Evolutionary conservation across 1,140 invertebrate genomes (phyloP).

Genomic region (Drosophila athabasca): DNA sequence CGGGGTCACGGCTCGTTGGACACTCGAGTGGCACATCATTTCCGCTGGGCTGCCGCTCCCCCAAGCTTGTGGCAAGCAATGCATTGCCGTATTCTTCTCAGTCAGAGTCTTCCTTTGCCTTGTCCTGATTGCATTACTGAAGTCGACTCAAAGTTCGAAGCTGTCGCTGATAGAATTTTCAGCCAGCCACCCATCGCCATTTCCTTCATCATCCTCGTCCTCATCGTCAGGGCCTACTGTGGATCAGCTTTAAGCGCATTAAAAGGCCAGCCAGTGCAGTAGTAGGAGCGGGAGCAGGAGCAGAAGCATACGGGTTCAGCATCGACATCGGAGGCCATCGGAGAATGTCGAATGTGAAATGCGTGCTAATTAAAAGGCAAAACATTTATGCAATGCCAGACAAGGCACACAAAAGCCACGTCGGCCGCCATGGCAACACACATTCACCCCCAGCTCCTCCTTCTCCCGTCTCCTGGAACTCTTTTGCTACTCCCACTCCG

Average conservation of each 20-base stretch:
- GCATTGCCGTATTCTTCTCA: not conserved
- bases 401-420: conserved; percentile 55
- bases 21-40: conserved; percentile 72
- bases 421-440: conserved; percentile 75
- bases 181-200: conserved; percentile 31
- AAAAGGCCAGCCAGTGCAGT: conserved; percentile 16
- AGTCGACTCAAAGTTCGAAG: conserved; percentile 21
- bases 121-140: conserved; percentile 59
- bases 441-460: conserved; percentile 11
- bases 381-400: conserved; percentile 76
- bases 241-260: conserved; percentile 68
- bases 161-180: conserved; percentile 69
- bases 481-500: not conserved
- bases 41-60: conserved; percentile 37
- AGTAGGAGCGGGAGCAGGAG: not conserved
- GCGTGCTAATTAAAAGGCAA: conserved; percentile 80
- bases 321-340: conserved; percentile 1
- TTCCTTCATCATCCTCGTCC: conserved; percentile 26
- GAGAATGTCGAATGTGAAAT: conserved; percentile 45
- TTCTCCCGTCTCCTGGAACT: not conserved
- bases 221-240: not conserved
- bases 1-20: conserved; percentile 66
- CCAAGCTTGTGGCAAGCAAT: conserved; percentile 8
- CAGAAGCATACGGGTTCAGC: not conserved
- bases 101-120: conserved; percentile 14